Base-by-base conservation (phyloP, 2,113 vertebrate species). In the Oophaga pumilio region DNA sequence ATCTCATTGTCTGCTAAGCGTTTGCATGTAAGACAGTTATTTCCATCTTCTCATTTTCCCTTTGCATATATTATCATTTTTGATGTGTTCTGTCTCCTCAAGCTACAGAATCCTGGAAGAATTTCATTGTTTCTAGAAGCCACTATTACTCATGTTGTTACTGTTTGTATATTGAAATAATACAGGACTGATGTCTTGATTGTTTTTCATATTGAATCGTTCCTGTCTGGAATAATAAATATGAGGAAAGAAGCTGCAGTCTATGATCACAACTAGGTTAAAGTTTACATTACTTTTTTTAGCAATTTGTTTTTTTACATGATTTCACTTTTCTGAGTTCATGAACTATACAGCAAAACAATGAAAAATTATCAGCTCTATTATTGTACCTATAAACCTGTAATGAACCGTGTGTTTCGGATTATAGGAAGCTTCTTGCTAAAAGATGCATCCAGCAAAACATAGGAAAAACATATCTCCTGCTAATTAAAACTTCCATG, bases 11-110 rank as follows among this genome's bases (percentile, higher is more conserved):
- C 81, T 82, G 69, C 50, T 56, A 78, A 59, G 24, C n/a, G 0
- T 56, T 87, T 91, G 86, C 86, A 89, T 82, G 89, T 49, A 20
- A 50, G 59, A 14, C 7, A 22, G 28, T 22, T 89, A 8, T 90
- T 92, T 88, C 68, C 89, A 89, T 59, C 73, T 20, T 8, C 84
- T 89, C 87, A 85, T 0, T 85, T 69, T 49, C 24, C 73, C 14
- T 22, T 78, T 88, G 89, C 43, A 66, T 85, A 33, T 73, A 22
- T 49, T 76, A 13, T 0, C 68, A 56, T 87, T 50, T 81, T 85
- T 81, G 0, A 88, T 88, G 89, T 84, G 89, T 84, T 4, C 0
- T 82, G 14, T 2, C 57, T 1, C 64, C 74, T 89, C 66, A 0
- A 0, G 12, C 77, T 89, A 13, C 2, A 12, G 10, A 0, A 76